These are phyloP conservation scores for Calameuta idolon DNA, from an alignment of 2,888 invertebrate genomes.

Conservation along the genomic window DNA sequence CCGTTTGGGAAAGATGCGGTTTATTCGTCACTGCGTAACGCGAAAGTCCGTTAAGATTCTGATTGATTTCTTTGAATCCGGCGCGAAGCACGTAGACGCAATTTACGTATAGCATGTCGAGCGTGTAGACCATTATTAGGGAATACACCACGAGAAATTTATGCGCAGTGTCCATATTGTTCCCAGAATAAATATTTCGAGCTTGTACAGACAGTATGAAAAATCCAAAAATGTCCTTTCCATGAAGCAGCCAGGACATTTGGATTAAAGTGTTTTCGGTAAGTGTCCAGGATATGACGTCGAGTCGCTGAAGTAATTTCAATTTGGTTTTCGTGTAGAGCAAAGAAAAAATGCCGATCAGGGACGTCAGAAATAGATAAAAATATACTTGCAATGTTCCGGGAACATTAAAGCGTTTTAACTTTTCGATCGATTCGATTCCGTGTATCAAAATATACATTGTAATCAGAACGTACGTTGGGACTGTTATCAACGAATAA, in stretches of 20 bases:
- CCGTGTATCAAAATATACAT: constrained; percentile 28
- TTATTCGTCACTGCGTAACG: constrained; percentile 17
- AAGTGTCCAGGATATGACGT: constrained; percentile 32
- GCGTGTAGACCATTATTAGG: constrained; percentile 31
- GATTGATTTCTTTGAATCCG: constrained; percentile 44
- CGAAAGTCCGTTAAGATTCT: constrained; percentile 38
- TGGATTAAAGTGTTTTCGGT: constrained; percentile 29
- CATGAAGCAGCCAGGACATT: constrained; percentile 34
- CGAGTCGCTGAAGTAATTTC: constrained; percentile 33
- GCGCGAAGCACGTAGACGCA: constrained; percentile 42
- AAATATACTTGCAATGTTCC: constrained; percentile 43
- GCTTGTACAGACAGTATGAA: constrained; percentile 32
- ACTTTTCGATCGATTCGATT: constrained; percentile 22
- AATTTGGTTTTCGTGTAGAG: constrained; percentile 26
- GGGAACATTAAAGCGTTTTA: constrained; percentile 37
- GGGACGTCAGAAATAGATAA: constrained; percentile 32
- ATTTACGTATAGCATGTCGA: constrained; percentile 46
- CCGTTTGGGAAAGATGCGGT: background rate
- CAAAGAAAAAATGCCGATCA: constrained; percentile 33
- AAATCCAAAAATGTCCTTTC: constrained; percentile 41
- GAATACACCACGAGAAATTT: constrained; percentile 33
- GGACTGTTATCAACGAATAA: constrained; percentile 29
- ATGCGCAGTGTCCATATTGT: background rate
- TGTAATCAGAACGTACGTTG: constrained; percentile 5
- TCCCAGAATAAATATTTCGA: constrained; percentile 21